These are phyloP conservation scores for Dicycla oo DNA, from an alignment of 2,888 invertebrate species.

Conservation along the genomic window DNA sequence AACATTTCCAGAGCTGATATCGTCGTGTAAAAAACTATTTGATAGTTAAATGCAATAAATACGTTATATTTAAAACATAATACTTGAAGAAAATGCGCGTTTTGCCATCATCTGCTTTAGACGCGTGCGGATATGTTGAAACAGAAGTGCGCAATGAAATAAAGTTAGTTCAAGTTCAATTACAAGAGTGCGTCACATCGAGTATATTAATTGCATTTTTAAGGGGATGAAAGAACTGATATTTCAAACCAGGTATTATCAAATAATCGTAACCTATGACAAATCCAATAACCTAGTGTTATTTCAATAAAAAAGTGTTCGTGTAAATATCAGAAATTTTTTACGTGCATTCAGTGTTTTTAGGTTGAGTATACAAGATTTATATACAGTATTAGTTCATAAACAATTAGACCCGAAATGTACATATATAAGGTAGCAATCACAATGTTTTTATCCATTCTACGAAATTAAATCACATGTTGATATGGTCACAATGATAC, in stretches of 20 bases:
- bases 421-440: conserved; percentile 34
- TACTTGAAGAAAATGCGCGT: conserved; percentile 51
- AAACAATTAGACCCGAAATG: conserved; percentile 23
- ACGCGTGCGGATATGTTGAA: conserved; percentile 50
- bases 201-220: too few species aligned
- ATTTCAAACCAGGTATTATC: conserved; percentile 1
- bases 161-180: conserved; percentile 24
- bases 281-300: conserved; percentile 36
- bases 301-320: conserved; percentile 46
- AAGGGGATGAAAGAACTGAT: neutral
- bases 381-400: conserved; percentile 48
- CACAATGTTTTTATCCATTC: conserved; percentile 36
- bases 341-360: conserved; percentile 48
- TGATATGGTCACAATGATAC: conserved; percentile 63
- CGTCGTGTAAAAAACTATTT: conserved; percentile 34
- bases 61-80: conserved; percentile 55
- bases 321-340: conserved; percentile 40
- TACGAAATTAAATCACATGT: conserved; percentile 49
- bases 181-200: too few species aligned
- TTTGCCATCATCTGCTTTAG: conserved; percentile 17
- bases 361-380: conserved; percentile 31
- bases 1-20: conserved; percentile 2
- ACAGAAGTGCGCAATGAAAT: conserved; percentile 43
- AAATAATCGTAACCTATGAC: conserved; percentile 18
- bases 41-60: conserved; percentile 58